phyloP scores from a whole-genome alignment of 2,888 invertebrate species.

The Eudemis profundana region DNA sequence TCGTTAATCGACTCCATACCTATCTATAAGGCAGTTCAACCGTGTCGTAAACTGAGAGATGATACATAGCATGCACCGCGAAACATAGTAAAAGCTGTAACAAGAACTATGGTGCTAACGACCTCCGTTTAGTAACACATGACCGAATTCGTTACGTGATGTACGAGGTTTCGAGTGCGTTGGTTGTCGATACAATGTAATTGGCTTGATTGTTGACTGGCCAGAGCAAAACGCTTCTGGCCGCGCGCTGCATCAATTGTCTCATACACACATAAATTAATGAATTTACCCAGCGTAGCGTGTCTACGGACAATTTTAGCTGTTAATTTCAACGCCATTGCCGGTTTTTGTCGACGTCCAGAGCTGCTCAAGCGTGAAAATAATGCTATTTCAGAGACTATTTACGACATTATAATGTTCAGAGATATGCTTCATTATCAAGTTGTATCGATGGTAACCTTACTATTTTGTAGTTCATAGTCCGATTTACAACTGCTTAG shows the following conservation, averaged over 20 bases:
- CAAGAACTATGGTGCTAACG: constrained; percentile 53
- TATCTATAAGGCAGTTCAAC: constrained; percentile 34
- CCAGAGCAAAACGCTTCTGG: constrained; percentile 44
- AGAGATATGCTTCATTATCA: not conserved
- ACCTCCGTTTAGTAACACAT: constrained; percentile 67
- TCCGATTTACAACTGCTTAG: constrained; percentile 10
- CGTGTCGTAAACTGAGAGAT: constrained; percentile 25
- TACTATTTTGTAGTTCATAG: not conserved
- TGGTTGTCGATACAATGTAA: constrained; percentile 72
- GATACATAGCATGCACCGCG: constrained; percentile 27
- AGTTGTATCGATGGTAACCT: not conserved
- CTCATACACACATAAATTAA: constrained; percentile 28
- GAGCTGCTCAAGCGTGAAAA: not conserved
- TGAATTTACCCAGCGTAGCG: constrained; percentile 16
- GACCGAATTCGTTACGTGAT: constrained; percentile 78
- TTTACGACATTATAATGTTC: not conserved
- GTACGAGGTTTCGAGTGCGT: constrained; percentile 67
- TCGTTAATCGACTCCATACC: constrained; percentile 30
- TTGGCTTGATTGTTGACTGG: constrained; percentile 71
- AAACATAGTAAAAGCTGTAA: constrained; percentile 38
- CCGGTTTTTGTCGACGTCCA: not conserved
- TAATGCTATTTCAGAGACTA: not conserved
- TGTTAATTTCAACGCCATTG: constrained; percentile 8
- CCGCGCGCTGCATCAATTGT: constrained; percentile 43
- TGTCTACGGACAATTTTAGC: constrained; percentile 1